Conservation (phyloP, 2,113 vertebrate genomes). For the Catharus fuscescens region DNA sequence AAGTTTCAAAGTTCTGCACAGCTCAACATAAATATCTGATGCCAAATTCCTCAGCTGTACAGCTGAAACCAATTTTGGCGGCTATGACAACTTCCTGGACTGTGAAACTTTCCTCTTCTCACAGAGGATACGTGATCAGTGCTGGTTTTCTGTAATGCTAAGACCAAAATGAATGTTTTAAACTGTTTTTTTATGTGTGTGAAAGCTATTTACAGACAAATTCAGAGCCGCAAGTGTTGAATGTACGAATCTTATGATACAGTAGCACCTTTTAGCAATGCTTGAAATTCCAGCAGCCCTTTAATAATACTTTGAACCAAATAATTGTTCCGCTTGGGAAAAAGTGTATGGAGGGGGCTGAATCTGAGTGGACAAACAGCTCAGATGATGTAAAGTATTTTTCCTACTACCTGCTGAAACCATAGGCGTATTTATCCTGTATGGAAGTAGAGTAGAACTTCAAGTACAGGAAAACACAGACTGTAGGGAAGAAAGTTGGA, state of each 20-base stretch:
- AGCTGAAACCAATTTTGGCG: constrained; percentile 35
- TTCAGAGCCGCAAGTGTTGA: not conserved
- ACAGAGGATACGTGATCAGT: not conserved
- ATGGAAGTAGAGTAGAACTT: not conserved
- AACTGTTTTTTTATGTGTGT: not conserved
- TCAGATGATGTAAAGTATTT: not conserved
- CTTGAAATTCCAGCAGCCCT: not conserved
- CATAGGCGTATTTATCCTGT: not conserved
- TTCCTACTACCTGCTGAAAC: not conserved
- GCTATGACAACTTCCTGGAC: constrained; percentile 42
- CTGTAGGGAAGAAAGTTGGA: not conserved
- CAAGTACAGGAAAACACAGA: not conserved
- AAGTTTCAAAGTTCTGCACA: not conserved
- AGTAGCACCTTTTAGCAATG: not conserved
- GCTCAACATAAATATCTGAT: not conserved
- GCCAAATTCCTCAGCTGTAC: not conserved
- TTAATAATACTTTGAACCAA: constrained; percentile 6
- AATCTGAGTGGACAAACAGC: not conserved
- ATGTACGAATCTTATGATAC: not conserved
- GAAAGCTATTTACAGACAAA: not conserved
- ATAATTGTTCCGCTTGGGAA: not conserved
- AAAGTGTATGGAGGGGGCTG: not conserved
- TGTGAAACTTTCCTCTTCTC: not conserved
- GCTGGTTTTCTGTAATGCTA: not conserved
- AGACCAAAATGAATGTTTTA: not conserved